Evolutionary conservation across 37 sponge, comb jelly and placozoan species (phyloP).

Genomic region (Cliona cf. orientalis): DNA sequence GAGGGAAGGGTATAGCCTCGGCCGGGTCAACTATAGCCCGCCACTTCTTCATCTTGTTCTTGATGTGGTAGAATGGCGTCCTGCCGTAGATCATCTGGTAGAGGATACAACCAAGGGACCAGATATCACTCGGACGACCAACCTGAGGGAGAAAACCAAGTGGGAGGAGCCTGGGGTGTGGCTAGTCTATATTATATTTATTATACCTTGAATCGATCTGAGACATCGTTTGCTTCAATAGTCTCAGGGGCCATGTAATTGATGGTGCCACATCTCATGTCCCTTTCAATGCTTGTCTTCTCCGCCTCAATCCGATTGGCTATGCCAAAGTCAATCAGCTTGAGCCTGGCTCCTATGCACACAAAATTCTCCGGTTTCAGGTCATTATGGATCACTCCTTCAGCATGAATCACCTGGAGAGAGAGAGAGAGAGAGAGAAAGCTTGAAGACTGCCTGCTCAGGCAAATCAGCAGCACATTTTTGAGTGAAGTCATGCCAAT

Average conservation of each 20-base stretch:
- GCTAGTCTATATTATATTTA: too few species aligned
- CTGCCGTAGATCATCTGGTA: slow-evolving; percentile 74
- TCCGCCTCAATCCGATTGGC: slow-evolving; percentile 67
- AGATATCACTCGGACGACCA: slow-evolving; percentile 76
- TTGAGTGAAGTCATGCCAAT: background rate
- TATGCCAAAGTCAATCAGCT: slow-evolving; percentile 91
- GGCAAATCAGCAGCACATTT: background rate
- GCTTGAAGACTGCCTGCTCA: background rate
- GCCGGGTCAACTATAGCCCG: slow-evolving; percentile 60
- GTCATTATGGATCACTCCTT: slow-evolving; percentile 83
- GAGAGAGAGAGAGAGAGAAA: background rate
- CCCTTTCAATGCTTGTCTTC: slow-evolving; percentile 67
- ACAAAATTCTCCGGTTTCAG: slow-evolving; percentile 90
- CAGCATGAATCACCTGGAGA: slow-evolving; percentile 67
- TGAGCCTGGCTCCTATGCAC: slow-evolving; percentile 36
- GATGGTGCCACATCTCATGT: slow-evolving; percentile 73
- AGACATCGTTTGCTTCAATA: slow-evolving; percentile 36
- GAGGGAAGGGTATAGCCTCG: slow-evolving; percentile 57
- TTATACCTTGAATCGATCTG: slow-evolving; percentile 32
- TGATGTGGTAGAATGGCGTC: slow-evolving; percentile 76
- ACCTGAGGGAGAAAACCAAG: slow-evolving; percentile 35
- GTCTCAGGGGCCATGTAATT: slow-evolving; percentile 94
- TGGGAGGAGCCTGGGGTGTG: background rate
- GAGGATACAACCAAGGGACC: slow-evolving; percentile 92
- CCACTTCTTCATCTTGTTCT: slow-evolving; percentile 57